Percentiles rank a stretch among this genome's conserved stretches.
These are phyloP conservation scores for Mycteria americana DNA, from an alignment of 2,797 vertebrate genomes.

Conservation along the genomic window DNA sequence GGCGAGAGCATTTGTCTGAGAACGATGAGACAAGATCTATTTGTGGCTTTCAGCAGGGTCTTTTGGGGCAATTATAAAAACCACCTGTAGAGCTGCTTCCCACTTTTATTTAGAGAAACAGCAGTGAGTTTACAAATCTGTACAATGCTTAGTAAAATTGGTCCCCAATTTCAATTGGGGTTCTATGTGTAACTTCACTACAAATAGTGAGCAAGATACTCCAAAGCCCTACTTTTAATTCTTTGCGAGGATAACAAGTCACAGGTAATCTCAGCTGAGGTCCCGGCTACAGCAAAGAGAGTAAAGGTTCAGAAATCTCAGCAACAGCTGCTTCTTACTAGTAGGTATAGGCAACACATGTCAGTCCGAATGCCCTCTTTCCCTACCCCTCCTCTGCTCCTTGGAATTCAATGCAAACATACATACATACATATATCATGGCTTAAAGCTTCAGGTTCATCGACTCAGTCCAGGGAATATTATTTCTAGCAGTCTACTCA, in stretches of 20 bases:
- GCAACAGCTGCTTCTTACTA: background rate
- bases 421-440: background rate
- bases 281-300: background rate
- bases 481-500: background rate
- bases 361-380: background rate
- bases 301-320: background rate
- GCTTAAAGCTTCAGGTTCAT: background rate
- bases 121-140: background rate
- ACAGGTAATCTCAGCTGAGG: background rate
- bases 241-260: background rate
- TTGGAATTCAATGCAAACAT: background rate
- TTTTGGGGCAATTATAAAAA: background rate
- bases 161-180: background rate
- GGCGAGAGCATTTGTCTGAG: background rate
- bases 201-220: background rate
- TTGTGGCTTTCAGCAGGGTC: background rate
- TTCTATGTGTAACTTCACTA: background rate
- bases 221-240: background rate
- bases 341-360: rapidly evolving
- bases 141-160: background rate
- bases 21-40: background rate
- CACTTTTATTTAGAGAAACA: background rate
- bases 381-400: background rate
- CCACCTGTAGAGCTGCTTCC: background rate
- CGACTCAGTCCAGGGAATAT: background rate